These are phyloP conservation scores for Machimus rusticus DNA, from an alignment of 2,888 invertebrate genomes.

Conservation along the genomic window DNA sequence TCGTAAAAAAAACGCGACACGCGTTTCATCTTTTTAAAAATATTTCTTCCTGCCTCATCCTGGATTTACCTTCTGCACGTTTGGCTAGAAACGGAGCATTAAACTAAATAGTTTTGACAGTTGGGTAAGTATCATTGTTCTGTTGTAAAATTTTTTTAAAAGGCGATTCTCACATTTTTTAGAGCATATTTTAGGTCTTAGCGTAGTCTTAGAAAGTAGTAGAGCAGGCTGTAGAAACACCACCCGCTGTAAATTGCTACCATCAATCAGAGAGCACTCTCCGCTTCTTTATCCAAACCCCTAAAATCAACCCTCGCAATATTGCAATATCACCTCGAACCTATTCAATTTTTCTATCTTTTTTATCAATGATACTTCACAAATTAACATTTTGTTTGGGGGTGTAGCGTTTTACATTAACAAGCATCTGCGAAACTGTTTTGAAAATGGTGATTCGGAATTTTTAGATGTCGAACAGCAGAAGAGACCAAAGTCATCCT, in stretches of 20 bases:
- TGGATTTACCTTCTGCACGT: neutral
- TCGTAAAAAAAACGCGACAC: neutral
- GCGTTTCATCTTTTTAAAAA: neutral
- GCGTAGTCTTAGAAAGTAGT: neutral
- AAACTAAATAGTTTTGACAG: constrained; percentile 23
- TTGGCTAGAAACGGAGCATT: neutral
- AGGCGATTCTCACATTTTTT: neutral
- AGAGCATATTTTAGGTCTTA: neutral
- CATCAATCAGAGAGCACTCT: neutral
- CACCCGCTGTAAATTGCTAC: neutral
- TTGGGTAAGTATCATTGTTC: constrained; percentile 7
- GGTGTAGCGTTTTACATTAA: neutral
- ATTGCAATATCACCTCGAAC: neutral
- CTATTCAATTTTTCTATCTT: neutral
- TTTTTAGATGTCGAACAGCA: neutral
- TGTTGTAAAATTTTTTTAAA: neutral
- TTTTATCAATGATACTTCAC: neutral
- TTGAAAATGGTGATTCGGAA: neutral
- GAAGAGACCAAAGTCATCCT: neutral
- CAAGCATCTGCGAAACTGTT: neutral
- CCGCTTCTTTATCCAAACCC: neutral
- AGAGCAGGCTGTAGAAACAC: neutral
- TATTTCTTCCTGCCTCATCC: neutral
- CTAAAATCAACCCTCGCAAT: neutral
- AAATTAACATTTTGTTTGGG: neutral